A percentile compares a stretch with the other conserved stretches of the same genome.
Conservation (phyloP, 2,113 vertebrate species). For the Myanophis thanlyinensis region DNA sequence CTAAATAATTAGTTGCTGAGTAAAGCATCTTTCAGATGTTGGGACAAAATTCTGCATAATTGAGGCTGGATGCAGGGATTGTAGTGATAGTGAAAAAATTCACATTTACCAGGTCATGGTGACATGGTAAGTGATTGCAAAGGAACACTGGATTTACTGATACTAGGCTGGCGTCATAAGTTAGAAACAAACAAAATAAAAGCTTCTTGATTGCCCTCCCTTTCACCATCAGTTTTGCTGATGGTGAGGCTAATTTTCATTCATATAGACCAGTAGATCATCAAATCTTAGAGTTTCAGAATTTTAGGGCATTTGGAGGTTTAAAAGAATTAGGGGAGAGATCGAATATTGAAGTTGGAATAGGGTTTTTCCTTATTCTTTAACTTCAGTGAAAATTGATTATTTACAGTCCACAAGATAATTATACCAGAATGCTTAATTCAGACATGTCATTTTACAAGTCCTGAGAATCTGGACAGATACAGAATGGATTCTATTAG, state of each 20-base stretch:
- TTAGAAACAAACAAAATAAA: constrained; percentile 62
- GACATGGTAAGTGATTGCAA: constrained; percentile 75
- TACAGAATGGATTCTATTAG: not conserved
- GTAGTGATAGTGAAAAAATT: constrained; percentile 74
- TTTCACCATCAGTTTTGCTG: constrained; percentile 28
- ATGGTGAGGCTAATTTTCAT: constrained; percentile 9
- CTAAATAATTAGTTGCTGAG: constrained; percentile 81
- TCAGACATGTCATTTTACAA: constrained; percentile 13
- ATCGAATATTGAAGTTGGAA: not conserved
- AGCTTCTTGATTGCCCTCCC: constrained; percentile 48
- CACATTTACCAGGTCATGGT: constrained; percentile 76
- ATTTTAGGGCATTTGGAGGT: constrained; percentile 51
- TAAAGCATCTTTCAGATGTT: constrained; percentile 76
- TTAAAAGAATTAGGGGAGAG: constrained; percentile 46
- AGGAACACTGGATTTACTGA: constrained; percentile 76
- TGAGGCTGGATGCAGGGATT: constrained; percentile 70
- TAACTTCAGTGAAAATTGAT: constrained; percentile 20
- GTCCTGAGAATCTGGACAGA: not conserved
- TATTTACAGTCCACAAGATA: not conserved
- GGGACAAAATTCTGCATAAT: constrained; percentile 74
- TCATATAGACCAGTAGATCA: constrained; percentile 42
- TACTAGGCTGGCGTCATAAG: constrained; percentile 73
- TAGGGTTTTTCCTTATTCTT: constrained; percentile 33
- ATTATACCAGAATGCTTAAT: constrained; percentile 29
- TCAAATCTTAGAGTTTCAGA: constrained; percentile 57